phyloP scores from a whole-genome alignment of 2,797 vertebrate species.

The Vipera ursinii region DNA sequence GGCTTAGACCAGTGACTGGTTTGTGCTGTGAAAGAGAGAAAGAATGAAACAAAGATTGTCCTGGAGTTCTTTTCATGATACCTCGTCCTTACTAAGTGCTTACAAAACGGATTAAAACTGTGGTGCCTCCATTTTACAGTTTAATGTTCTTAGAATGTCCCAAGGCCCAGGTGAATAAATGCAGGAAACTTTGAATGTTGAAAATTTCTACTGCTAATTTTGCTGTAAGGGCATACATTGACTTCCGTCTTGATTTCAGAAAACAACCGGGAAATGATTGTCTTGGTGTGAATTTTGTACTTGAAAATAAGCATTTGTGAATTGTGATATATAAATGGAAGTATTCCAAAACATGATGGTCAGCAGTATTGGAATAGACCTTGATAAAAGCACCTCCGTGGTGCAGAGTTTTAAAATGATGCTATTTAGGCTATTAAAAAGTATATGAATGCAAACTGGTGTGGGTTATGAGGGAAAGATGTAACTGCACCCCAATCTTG shows the following conservation, averaged over 20 bases:
- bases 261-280: not conserved
- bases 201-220: not conserved
- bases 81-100: not conserved
- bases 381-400: not conserved
- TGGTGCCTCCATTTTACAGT: slow-evolving; percentile 37
- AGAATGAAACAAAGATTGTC: slow-evolving; percentile 37
- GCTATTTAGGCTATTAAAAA: too few species aligned
- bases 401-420: not conserved
- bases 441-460: not conserved
- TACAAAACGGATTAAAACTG: slow-evolving; percentile 49
- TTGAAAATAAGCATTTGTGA: not conserved
- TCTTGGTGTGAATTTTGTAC: not conserved
- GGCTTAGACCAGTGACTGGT: slow-evolving; percentile 73
- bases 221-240: not conserved
- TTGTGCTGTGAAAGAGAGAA: slow-evolving; percentile 42
- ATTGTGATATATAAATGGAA: not conserved
- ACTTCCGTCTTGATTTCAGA: slow-evolving; percentile 38
- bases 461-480: not conserved
- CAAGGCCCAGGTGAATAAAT: slow-evolving; percentile 29
- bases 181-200: slow-evolving; percentile 41
- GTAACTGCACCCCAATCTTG: not conserved
- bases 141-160: slow-evolving; percentile 52
- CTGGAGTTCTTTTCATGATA: slow-evolving; percentile 36
- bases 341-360: not conserved
- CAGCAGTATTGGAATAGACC: too few species aligned